A percentile compares a stretch with the other conserved stretches of the same genome.
These are phyloP conservation scores for Calycopis cecrops DNA, from an alignment of 1,140 invertebrate genomes.

Conservation along the genomic window DNA sequence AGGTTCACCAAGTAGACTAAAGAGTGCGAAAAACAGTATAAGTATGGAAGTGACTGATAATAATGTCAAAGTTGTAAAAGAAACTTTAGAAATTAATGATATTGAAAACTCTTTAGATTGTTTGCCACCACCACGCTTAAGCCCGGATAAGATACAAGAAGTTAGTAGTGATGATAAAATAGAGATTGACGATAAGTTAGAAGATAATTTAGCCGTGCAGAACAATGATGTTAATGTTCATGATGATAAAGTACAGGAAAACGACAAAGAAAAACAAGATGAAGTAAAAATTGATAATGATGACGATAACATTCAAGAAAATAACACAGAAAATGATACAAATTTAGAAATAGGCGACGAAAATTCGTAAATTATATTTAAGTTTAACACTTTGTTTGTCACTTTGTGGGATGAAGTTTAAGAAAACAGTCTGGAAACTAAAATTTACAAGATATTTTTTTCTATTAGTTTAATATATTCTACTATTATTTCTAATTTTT, in stretches of 20 bases:
- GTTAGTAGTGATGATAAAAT: neutral
- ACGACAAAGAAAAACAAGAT: conserved; percentile 15
- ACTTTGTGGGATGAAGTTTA: neutral
- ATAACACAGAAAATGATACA: neutral
- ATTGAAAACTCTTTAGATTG: conserved; percentile 18
- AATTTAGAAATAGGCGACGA: conserved; percentile 13
- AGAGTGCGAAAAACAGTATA: conserved; percentile 54
- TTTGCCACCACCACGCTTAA: too few species aligned
- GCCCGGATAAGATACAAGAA: conserved; percentile 7
- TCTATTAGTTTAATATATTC: too few species aligned
- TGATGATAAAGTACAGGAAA: conserved; percentile 11
- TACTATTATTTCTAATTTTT: too few species aligned
- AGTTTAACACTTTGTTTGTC: too few species aligned
- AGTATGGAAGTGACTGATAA: conserved; percentile 60
- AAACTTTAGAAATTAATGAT: conserved; percentile 41
- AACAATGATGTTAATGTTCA: conserved; percentile 10
- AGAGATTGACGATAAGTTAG: conserved; percentile 6
- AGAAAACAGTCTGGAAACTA: too few species aligned
- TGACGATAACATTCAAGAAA: neutral
- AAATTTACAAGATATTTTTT: too few species aligned
- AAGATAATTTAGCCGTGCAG: neutral
- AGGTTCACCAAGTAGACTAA: conserved; percentile 43
- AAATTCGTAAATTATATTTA: conserved; percentile 12
- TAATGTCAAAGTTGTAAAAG: conserved; percentile 48
- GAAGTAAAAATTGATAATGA: conserved; percentile 11